Conservation (phyloP, 2,888 invertebrate species). For the Plagiodera versicolora region DNA sequence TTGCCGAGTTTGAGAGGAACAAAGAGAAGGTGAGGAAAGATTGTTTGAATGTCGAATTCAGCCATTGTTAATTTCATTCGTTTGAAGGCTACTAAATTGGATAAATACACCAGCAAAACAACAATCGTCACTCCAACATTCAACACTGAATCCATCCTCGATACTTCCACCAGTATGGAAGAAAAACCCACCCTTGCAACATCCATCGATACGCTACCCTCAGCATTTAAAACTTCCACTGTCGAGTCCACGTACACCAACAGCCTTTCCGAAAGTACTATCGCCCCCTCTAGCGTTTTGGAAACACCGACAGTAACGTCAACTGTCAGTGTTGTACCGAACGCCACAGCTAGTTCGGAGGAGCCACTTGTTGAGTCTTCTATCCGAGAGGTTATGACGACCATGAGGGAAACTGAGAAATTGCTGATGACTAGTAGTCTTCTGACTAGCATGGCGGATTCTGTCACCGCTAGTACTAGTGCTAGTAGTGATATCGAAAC, state of each 20-base stretch:
- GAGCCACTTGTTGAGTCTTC: constrained; percentile 50
- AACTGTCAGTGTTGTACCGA: constrained; percentile 40
- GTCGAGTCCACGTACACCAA: background rate
- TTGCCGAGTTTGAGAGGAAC: constrained; percentile 48
- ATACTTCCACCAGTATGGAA: constrained; percentile 12
- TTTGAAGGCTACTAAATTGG: constrained; percentile 40
- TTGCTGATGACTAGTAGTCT: constrained; percentile 43
- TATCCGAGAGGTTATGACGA: constrained; percentile 50
- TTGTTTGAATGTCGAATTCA: no score
- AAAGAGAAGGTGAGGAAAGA: constrained; percentile 48
- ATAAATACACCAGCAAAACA: constrained; percentile 41
- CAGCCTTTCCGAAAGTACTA: background rate
- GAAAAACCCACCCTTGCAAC: background rate
- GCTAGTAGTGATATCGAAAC: background rate
- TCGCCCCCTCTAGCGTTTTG: background rate
- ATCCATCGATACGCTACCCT: background rate
- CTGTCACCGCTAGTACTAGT: background rate
- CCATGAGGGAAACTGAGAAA: constrained; percentile 51
- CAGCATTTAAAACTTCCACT: background rate
- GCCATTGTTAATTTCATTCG: background rate
- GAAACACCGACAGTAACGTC: background rate
- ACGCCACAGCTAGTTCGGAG: background rate
- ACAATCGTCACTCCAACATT: constrained; percentile 39
- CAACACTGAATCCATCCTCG: constrained; percentile 24
- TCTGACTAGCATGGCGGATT: background rate